Base-by-base conservation (phyloP, 2,113 vertebrate species). In the Platichthys stellatus region DNA sequence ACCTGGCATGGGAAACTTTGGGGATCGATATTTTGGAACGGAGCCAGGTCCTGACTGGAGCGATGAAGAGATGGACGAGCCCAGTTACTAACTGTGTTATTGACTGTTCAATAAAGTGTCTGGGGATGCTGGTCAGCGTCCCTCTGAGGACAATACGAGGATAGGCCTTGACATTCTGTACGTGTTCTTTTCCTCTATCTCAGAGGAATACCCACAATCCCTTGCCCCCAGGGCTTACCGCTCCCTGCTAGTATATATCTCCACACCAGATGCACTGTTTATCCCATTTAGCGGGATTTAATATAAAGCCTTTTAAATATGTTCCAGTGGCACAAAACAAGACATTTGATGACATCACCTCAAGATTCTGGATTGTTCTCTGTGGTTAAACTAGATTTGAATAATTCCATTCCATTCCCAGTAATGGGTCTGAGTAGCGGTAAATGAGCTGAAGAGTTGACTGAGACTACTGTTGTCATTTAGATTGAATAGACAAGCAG, bases 1-100 rank as follows among this genome's bases (percentile, higher is more conserved):
- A 88, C 98, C 98, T 0, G 98, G 98, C 81, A 99, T 99, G 0
- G 97, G 98, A 78, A 99, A 99, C 85, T 99, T 99, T 5, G 97
- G 97, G 0, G 97, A 99, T 85, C 95, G 97, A 9, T 99, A 99
- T 89, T 99, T 99, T 0, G 98, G 98, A 76, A 99, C 97, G 0
- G 97, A 99, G 0, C 96, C 96, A 0, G 96, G 95, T 0, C 96
- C 95, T 0, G 96, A 99, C 74, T 98, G 97, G 96, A 98, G 97
- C 0, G 97, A 99, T 0, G 97, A 99, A 1, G 97, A 95, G 11
- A 90, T 91, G 81, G 93, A 95, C 40, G 93, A 95, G 68, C 93
- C 91, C 58, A 92, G 92, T 78, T 94, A 89, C 77, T 95, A 86
- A 93, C 49, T 12, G 0, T 12, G 49, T 26, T 45, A 49, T 20